Evolutionary conservation across 2,888 invertebrate genomes (phyloP), one percentile per base, ranked within the genome.

Genomic region (Chymomyza fuscimana): DNA sequence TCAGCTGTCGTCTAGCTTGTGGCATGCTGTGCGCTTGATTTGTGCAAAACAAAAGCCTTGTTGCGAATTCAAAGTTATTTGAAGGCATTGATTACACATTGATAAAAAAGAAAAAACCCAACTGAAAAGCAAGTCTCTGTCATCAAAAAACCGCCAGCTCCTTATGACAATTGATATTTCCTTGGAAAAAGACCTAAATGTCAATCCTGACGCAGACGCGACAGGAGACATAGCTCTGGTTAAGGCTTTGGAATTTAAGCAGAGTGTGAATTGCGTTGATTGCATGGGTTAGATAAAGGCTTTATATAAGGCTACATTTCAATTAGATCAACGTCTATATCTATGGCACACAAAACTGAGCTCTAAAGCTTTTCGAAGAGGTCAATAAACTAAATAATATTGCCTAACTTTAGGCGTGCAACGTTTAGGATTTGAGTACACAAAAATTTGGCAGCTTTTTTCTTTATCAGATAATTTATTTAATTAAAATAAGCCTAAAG

Each of bases 71-170:
- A 60, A 82, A 84, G 82, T 80, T 82, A 84, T 82, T 82, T 79
- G 74, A 82, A 79, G 82, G 85, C 85, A 82, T 82, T 82, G 82
- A 82, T 84, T 84, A 84, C 80, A 75, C 74, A 84, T 82, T 77
- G 82, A 80, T 77, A 69, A 66, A 59, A 29, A 62, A 52, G 4
- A 64, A 69, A 58, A 6, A 22, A 69, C 73, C 63, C 32, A 46
- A 36, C 63, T 63, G 51, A 66, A 63, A 64, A 56, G 58, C 52
- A 62, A 66, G 22, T 54, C 40, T 67, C 50, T 51, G 60, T 51
- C 65, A 9, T 15, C 65, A 65, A 52, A 58, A 64, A 73, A 66
- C 73, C 72, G 50, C 72, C 65, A 76, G 46, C 29, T 46, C 52
- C 4, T 54, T 63, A 61, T 56, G 67, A 64, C 82, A 75, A 82